These are phyloP conservation scores for Nesogale talazaci DNA, from an alignment of 2,113 vertebrate genomes.

Conservation along the genomic window DNA sequence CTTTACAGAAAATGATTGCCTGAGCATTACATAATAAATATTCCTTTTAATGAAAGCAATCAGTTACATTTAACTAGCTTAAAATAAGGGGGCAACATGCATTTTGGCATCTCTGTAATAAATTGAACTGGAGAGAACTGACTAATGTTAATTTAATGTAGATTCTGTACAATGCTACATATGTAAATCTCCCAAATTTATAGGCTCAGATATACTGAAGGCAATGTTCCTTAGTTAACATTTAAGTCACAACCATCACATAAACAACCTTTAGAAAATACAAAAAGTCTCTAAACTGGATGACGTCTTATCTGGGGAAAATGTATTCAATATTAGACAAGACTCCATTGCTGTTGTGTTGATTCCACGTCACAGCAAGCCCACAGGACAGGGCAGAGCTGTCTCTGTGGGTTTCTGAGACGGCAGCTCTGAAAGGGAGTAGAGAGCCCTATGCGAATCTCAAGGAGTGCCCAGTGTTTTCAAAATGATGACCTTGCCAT, in stretches of 20 bases:
- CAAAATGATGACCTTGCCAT: too few species aligned
- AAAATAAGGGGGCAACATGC: not conserved
- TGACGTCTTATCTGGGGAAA: not conserved
- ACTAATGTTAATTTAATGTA: not conserved
- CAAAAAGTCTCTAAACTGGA: not conserved
- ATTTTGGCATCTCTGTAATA: not conserved
- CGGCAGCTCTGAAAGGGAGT: too few species aligned
- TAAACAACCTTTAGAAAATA: not conserved
- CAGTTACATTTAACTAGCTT: not conserved
- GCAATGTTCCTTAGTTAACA: not conserved
- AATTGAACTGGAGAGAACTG: not conserved
- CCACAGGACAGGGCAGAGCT: too few species aligned
- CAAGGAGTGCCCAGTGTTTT: too few species aligned
- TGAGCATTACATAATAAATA: not conserved
- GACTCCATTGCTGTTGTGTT: too few species aligned
- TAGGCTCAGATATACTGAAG: not conserved
- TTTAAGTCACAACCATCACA: not conserved
- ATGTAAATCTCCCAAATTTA: not conserved
- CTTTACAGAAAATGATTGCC: too few species aligned
- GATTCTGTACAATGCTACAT: not conserved
- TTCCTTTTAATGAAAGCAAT: not conserved
- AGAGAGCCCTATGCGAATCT: too few species aligned
- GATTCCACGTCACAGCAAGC: too few species aligned
- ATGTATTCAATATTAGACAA: not conserved
- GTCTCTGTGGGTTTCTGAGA: too few species aligned